These are phyloP conservation scores for Bombus sylvicola DNA, from an alignment of 1,140 invertebrate species.

Conservation along the genomic window DNA sequence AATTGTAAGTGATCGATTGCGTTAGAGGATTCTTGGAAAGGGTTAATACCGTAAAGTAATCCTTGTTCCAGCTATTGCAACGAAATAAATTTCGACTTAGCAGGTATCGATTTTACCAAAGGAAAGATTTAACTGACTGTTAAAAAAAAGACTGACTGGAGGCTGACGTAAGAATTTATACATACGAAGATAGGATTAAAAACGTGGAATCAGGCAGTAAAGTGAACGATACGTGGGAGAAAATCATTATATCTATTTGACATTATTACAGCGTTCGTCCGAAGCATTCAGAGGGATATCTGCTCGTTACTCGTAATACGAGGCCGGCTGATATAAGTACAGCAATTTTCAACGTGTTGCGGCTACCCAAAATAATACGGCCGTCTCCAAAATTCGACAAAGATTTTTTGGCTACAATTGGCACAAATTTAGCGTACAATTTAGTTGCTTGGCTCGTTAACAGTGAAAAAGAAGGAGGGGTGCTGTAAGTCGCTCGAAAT, in stretches of 20 bases:
- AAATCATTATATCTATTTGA: conserved; percentile 46
- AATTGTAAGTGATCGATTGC: too few relatives aligned
- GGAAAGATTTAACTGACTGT: neutral
- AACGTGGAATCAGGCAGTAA: conserved; percentile 24
- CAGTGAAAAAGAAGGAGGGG: neutral
- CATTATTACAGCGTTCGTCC: conserved; percentile 47
- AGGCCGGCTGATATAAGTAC: neutral
- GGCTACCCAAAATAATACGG: conserved; percentile 23
- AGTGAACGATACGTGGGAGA: conserved; percentile 3
- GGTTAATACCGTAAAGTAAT: too few relatives aligned
- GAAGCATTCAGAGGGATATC: conserved; percentile 14
- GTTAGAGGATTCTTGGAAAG: too few relatives aligned
- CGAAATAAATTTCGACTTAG: neutral
- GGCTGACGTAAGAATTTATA: neutral
- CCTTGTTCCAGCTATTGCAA: neutral
- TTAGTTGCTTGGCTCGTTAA: conserved; percentile 33
- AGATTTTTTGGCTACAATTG: conserved; percentile 32
- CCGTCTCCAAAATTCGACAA: conserved; percentile 23
- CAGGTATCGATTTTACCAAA: neutral
- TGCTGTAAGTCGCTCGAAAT: neutral
- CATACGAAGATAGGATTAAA: conserved; percentile 7
- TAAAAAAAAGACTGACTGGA: neutral
- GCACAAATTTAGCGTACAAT: conserved; percentile 48
- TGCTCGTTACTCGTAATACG: conserved; percentile 33
- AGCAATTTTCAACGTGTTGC: conserved; percentile 42